Evolutionary conservation across 2,888 invertebrate species (phyloP).

Genomic region (Amphipyra berbera): DNA sequence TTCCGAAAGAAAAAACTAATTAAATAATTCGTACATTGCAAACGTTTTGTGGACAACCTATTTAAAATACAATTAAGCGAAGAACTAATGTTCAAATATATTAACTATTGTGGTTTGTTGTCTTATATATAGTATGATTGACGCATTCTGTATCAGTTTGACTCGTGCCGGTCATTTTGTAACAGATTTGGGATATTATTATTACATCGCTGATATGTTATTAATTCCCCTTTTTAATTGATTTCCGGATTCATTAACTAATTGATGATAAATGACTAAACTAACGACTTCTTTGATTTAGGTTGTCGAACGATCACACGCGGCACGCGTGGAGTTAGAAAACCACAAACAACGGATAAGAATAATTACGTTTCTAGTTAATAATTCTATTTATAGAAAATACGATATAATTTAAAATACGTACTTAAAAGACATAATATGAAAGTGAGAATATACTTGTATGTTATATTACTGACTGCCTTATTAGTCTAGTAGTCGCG

Average conservation of each 20-base stretch:
- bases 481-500: too few relatives aligned
- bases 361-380: conserved; percentile 1
- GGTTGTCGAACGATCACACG: conserved; percentile 2
- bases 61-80: background rate
- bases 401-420: conserved; percentile 1
- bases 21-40: too few relatives aligned
- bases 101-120: conserved; percentile 13
- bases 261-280: conserved; percentile 18
- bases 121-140: conserved; percentile 2
- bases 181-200: conserved; percentile 9
- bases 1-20: too few relatives aligned
- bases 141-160: background rate
- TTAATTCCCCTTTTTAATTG: conserved; percentile 11
- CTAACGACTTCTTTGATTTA: conserved; percentile 17
- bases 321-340: conserved; percentile 11
- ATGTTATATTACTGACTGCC: too few relatives aligned
- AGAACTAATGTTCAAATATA: conserved; percentile 14
- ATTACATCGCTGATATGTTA: conserved; percentile 20
- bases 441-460: too few relatives aligned
- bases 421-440: background rate
- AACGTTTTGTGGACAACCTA: background rate
- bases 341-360: conserved; percentile 17
- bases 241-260: conserved; percentile 3
- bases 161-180: conserved; percentile 30
- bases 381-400: conserved; percentile 17